Evolutionary conservation across 2,888 invertebrate species (phyloP).

Genomic region (Drosophila picticornis): DNA sequence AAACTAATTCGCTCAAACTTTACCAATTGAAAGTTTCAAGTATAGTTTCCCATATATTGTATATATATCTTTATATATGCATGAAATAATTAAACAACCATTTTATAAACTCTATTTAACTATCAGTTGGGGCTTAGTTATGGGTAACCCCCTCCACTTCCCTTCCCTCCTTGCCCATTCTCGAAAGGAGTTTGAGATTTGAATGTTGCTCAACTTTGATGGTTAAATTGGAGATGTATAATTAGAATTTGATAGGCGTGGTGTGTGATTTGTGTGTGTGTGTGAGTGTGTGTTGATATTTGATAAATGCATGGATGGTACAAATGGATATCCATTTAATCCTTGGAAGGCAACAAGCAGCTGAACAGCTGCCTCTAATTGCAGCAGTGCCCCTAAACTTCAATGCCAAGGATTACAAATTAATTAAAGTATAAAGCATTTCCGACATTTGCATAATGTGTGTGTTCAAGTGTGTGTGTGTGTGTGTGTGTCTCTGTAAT

Average conservation of each 20-base stretch:
- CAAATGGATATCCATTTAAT: constrained; percentile 62
- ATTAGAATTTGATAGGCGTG: constrained; percentile 62
- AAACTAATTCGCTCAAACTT: background rate
- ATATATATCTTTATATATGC: background rate
- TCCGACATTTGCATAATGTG: constrained; percentile 56
- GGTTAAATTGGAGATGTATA: constrained; percentile 66
- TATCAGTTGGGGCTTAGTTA: background rate
- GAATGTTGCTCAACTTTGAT: constrained; percentile 50
- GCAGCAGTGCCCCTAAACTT: constrained; percentile 37
- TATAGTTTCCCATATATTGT: background rate
- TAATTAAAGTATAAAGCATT: constrained; percentile 69
- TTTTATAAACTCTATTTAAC: background rate
- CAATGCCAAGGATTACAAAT: constrained; percentile 73
- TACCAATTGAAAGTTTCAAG: background rate
- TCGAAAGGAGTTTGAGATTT: background rate
- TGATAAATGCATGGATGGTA: constrained; percentile 53
- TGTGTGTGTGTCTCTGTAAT: background rate
- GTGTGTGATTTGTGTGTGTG: background rate
- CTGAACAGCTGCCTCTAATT: constrained; percentile 61
- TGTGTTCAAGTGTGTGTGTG: background rate
- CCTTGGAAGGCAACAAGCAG: constrained; percentile 45
- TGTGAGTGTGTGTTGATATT: constrained; percentile 32
- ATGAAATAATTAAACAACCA: background rate
- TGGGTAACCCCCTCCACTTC: background rate
- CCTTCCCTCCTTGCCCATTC: background rate